Conservation (phyloP, 2,888 invertebrate species). For the Epirrhoe alternata region DNA sequence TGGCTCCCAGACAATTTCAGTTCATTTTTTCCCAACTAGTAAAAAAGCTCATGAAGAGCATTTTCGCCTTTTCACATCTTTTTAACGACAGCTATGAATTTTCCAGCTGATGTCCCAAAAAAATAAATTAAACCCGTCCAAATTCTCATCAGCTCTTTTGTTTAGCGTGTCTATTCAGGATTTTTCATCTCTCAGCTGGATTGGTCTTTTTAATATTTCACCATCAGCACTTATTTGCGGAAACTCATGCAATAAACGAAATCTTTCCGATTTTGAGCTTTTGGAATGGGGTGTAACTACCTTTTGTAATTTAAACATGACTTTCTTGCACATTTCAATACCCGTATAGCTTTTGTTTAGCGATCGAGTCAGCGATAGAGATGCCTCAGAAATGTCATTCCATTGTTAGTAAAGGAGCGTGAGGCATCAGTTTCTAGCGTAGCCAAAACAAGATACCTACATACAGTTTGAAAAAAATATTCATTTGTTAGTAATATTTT, state of each 20-base stretch:
- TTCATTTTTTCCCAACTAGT: constrained; percentile 36
- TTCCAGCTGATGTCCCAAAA: constrained; percentile 41
- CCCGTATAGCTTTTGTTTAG: constrained; percentile 6
- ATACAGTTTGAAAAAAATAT: too few species aligned
- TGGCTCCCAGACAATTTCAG: constrained; percentile 33
- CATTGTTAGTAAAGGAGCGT: constrained; percentile 10
- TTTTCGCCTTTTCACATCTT: constrained; percentile 42
- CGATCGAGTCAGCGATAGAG: constrained; percentile 11
- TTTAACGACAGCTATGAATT: constrained; percentile 43
- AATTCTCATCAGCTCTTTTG: constrained; percentile 43
- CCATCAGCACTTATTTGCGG: constrained; percentile 25
- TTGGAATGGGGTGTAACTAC: constrained; percentile 1
- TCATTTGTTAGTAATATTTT: not conserved
- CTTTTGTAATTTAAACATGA: not conserved
- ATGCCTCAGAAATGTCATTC: constrained; percentile 13
- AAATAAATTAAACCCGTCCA: constrained; percentile 44
- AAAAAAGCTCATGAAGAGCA: constrained; percentile 32
- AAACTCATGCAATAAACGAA: constrained; percentile 18
- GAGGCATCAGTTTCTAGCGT: constrained; percentile 1
- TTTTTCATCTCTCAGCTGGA: constrained; percentile 35
- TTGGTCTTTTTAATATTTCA: constrained; percentile 34
- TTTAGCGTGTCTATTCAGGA: constrained; percentile 36
- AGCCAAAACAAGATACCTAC: too few species aligned
- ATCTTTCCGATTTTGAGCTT: constrained; percentile 6
- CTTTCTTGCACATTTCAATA: constrained; percentile 11